Evolutionary conservation across 37 sponge, comb jelly and placozoan species (phyloP).

Genomic region (Eunapius fragilis): DNA sequence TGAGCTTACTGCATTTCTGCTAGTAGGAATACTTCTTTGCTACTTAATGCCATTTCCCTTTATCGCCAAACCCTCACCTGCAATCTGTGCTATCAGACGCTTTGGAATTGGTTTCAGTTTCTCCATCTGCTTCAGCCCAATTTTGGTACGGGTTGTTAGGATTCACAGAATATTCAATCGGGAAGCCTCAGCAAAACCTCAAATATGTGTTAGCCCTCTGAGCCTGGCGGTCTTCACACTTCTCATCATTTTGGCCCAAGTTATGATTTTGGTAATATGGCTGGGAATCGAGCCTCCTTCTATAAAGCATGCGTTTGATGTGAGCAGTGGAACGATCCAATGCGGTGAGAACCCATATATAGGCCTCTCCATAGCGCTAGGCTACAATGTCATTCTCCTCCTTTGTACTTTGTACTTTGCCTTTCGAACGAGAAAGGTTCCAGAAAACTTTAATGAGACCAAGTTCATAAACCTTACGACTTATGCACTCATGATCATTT

Average conservation of each 20-base stretch:
- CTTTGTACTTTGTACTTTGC: conserved; percentile 16
- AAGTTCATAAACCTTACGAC: conserved; percentile 53
- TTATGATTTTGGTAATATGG: conserved; percentile 28
- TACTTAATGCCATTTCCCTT: conserved; percentile 27
- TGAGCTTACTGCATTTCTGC: conserved; percentile 40
- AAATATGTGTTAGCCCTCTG: conserved; percentile 2
- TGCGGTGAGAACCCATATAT: conserved; percentile 8
- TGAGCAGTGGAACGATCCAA: background rate
- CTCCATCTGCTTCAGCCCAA: conserved; percentile 33
- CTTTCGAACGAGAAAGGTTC: conserved; percentile 50
- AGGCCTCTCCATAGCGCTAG: conserved; percentile 17
- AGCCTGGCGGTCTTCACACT: conserved; percentile 46
- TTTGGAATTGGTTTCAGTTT: conserved; percentile 31
- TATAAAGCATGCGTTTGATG: background rate
- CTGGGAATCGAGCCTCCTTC: conserved; percentile 24
- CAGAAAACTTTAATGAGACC: conserved; percentile 72
- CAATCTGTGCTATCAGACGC: conserved; percentile 20
- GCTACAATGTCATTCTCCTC: conserved; percentile 21
- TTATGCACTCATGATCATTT: conserved; percentile 42
- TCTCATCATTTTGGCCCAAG: conserved; percentile 6
- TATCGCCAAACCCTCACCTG: conserved; percentile 21
- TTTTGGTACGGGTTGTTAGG: conserved; percentile 40
- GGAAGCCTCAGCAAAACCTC: background rate
- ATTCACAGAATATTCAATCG: conserved; percentile 49
- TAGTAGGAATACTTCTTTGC: conserved; percentile 30